These are phyloP conservation scores for Lobophora halterata DNA, from an alignment of 2,888 invertebrate genomes.

Conservation along the genomic window DNA sequence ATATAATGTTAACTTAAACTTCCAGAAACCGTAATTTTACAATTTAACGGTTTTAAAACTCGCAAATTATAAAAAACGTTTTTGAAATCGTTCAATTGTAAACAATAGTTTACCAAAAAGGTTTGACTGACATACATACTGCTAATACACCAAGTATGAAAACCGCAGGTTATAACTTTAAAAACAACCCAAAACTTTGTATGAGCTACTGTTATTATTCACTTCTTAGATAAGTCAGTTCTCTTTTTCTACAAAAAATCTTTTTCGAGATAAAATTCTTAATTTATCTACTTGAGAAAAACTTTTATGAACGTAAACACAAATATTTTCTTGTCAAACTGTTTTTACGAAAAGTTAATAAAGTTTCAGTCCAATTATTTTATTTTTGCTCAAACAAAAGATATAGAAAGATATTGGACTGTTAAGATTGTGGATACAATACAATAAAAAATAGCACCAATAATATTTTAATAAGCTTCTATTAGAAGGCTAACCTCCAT, in stretches of 20 bases:
- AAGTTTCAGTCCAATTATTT: conserved; percentile 2
- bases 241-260: neutral
- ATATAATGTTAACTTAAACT: no score
- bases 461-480: no score
- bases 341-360: conserved; percentile 8
- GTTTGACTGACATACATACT: no score
- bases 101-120: no score
- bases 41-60: no score
- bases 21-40: no score
- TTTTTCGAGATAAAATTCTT: neutral
- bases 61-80: no score
- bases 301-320: conserved; percentile 9
- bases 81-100: no score
- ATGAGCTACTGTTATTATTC: neutral
- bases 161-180: conserved; percentile 2
- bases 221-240: neutral
- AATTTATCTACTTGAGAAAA: conserved; percentile 6
- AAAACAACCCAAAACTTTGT: conserved; percentile 5
- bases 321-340: conserved; percentile 13
- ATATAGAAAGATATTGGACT: neutral
- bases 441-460: no score
- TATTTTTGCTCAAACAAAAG: conserved; percentile 9
- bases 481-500: no score
- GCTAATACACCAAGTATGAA: no score
- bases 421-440: no score